phyloP scores from a whole-genome alignment of 2,113 vertebrate genomes.

The Cettia cetti region DNA sequence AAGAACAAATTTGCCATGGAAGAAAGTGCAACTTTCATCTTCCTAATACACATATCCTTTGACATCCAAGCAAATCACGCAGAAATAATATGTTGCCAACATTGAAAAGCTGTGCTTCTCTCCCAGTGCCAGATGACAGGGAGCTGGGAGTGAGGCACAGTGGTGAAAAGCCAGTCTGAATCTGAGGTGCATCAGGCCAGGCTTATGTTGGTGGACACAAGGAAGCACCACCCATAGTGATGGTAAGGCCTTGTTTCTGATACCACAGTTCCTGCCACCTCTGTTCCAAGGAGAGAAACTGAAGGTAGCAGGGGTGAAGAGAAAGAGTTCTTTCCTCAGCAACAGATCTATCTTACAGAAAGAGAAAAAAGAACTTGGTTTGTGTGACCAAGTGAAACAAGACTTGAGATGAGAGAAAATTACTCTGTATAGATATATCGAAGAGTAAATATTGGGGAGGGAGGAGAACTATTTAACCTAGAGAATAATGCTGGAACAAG shows the following conservation, averaged over 20 bases:
- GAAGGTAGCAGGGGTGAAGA: neutral
- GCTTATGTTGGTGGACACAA: neutral
- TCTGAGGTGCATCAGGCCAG: neutral
- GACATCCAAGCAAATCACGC: neutral
- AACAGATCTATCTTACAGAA: neutral
- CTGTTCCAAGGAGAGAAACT: neutral
- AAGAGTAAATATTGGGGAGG: neutral
- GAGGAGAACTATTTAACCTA: neutral
- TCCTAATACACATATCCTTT: neutral
- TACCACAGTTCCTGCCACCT: neutral
- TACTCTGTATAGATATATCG: accelerated
- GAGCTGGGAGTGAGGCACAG: neutral
- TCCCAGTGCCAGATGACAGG: neutral
- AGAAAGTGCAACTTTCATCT: neutral
- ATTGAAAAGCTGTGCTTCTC: neutral
- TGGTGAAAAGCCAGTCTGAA: neutral
- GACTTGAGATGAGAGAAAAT: neutral
- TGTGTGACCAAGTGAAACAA: neutral
- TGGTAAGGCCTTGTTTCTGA: neutral
- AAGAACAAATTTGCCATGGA: neutral
- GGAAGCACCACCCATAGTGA: neutral
- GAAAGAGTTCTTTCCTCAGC: neutral
- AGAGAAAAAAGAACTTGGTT: neutral
- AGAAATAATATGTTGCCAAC: neutral
- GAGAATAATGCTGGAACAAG: constrained; percentile 15